A percentile compares a stretch with the other conserved stretches of the same genome.
phyloP scores from a whole-genome alignment of 2,113 vertebrate genomes.

The Carassius gibelio region DNA sequence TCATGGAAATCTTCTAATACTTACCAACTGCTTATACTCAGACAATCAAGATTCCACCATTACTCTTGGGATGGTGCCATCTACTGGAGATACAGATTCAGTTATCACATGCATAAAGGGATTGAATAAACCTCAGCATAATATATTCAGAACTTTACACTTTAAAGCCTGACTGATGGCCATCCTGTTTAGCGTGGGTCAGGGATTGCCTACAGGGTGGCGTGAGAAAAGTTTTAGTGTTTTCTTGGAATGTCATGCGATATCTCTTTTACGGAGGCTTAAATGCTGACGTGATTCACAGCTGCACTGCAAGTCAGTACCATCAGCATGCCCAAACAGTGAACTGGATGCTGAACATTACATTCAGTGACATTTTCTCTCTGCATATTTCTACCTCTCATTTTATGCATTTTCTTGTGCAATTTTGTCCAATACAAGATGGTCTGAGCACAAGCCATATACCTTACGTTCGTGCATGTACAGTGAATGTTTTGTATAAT shows the following conservation, averaged over 20 bases:
- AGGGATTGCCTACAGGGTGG: conserved; percentile 3
- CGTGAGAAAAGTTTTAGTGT: neutral
- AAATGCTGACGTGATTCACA: conserved; percentile 1
- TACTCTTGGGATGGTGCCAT: neutral
- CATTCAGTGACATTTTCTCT: neutral
- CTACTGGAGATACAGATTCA: neutral
- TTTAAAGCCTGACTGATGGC: neutral
- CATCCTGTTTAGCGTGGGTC: neutral
- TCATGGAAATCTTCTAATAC: neutral
- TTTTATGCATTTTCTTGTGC: neutral
- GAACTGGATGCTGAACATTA: conserved; percentile 4
- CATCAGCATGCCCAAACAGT: neutral
- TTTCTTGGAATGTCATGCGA: neutral
- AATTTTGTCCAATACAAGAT: neutral
- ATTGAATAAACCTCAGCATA: neutral
- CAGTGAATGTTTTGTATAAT: neutral
- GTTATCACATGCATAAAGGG: neutral
- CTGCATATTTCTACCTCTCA: neutral
- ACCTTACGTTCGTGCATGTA: neutral
- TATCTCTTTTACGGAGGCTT: conserved; percentile 4
- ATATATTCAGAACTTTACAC: neutral
- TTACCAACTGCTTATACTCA: neutral
- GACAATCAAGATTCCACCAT: neutral
- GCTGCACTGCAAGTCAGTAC: neutral
- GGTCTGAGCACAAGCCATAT: neutral